Base-by-base conservation (phyloP, 2,797 vertebrate species). In the Sebastes melanostomus region DNA sequence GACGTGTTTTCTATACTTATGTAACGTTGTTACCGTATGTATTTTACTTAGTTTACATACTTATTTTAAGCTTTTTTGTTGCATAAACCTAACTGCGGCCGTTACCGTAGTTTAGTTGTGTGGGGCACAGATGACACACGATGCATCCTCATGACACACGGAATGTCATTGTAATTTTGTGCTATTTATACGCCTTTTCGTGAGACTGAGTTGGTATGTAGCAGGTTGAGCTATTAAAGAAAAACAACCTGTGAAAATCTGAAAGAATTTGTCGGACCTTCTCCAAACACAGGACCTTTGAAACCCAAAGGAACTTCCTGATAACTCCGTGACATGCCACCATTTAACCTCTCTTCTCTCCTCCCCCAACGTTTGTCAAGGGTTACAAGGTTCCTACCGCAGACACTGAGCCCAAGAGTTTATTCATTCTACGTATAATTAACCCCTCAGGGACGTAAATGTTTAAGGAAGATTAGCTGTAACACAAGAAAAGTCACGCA, bases 401-500 rank as follows among this genome's bases (percentile, higher is more conserved):
- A 25, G 10, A 82, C 27, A 30, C 16, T 4, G 29, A 61, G 13
- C 20, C 38, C 25, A 14, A 58, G 6, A 55, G 46, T 59, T 80
- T n/a, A 59, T 70, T 36, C 27, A 61, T 27, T 75, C 60, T 82
- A 85, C 63, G 77, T 55, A 91, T 89, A 89, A 92, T 89, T 92
- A 91, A 92, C 91, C 61, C 25, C 38, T 9, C 9, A 42, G 27
- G 58, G 72, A 77, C 1, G 72, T 87, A 29, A 88, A 91, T 72
- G 78, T 87, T 88, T 86, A 54, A 54, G 36, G 46, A 66, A 52
- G 60, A 87, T 86, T 71, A 75, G 50, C 13, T 24, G 11, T 8
- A 42, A 72, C 46, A 62, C 20, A 14, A 60, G 20, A 68, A 32
- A 79, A 74, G 72, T 70, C 34, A 69, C 16, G 22, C 27, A 36